Base-by-base conservation (phyloP, 2,888 invertebrate genomes). In the Amphiduros pacificus region DNA sequence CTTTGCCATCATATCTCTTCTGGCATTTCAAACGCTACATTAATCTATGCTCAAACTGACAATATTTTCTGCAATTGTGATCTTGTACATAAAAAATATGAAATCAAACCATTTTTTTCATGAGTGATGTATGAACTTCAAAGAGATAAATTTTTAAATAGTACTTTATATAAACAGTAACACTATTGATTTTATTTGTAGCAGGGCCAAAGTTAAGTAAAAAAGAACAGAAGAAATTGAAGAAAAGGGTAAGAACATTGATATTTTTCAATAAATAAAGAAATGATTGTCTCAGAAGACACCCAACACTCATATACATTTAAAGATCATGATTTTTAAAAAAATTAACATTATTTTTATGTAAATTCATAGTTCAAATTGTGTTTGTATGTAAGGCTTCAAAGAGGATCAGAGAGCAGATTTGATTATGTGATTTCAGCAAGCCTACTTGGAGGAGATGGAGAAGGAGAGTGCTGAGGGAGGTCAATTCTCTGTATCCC, bases 401-500 rank as follows among this genome's bases (percentile, higher is more conserved):
- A 26, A 54, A 54, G 9, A 32, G 22, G 20, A 54, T 4, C 20
- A 32, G 31, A 31, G 31, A 54, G 54, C 14, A 24, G 44, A 22
- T 51, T 24, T 9, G 28, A 24, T 51, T 9, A 24, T 26, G 11
- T 51, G 17, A 51, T 51, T 27, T n/a, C 36, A 67, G 65, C 57
- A 64, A 41, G 73, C 74, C 31, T 73, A 76, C 52, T 55, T 78
- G 53, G 75, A 74, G 40, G 71, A 71, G 51, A 61, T 75, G 44
- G 79, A 71, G 17, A 73, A 71, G 11, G 67, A 68, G 62, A 91
- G 91, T 17, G 31, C 5, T 11, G 36, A 22, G 20, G 52, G 51
- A 11, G 52, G 44, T 40, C 97, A 98, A 83, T 99, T 99, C 80
- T 94, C 97, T 2, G 92, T 99, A 66, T 97, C 97, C 3, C 89